These are phyloP conservation scores for Oryctes rhinoceros DNA, from an alignment of 1,140 invertebrate species.

Conservation along the genomic window DNA sequence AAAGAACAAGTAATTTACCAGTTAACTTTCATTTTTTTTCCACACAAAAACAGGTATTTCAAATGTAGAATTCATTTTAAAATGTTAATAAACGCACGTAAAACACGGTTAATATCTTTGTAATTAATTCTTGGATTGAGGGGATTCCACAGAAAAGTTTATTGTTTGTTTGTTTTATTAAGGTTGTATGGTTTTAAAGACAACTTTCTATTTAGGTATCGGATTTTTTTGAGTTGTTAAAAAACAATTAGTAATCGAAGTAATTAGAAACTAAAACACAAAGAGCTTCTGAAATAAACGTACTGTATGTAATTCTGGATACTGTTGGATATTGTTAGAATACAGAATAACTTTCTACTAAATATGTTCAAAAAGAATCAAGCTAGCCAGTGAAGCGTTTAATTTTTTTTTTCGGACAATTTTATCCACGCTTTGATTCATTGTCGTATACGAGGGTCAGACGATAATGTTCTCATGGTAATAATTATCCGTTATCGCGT, in stretches of 20 bases:
- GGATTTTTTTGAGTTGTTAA: not conserved
- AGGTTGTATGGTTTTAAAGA: not conserved
- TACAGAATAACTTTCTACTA: not conserved
- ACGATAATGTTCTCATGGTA: not conserved
- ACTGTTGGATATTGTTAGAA: not conserved
- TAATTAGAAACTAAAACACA: not conserved
- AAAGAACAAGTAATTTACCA: not conserved
- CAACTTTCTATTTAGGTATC: not conserved
- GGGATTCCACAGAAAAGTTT: not conserved
- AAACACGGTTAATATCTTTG: not conserved
- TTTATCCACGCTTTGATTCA: not conserved
- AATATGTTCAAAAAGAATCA: not conserved
- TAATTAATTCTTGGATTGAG: not conserved
- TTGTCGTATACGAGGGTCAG: not conserved
- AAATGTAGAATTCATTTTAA: not conserved
- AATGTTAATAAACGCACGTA: not conserved
- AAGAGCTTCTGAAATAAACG: no score
- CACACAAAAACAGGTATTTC: not conserved
- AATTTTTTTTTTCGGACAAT: not conserved
- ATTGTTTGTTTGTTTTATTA: not conserved
- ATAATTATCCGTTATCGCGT: no score
- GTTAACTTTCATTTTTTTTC: not conserved
- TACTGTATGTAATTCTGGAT: no score
- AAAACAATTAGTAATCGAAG: not conserved
- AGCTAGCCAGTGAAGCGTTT: not conserved